phyloP scores from a whole-genome alignment of 1,140 invertebrate species.

The Philaenus spumarius region DNA sequence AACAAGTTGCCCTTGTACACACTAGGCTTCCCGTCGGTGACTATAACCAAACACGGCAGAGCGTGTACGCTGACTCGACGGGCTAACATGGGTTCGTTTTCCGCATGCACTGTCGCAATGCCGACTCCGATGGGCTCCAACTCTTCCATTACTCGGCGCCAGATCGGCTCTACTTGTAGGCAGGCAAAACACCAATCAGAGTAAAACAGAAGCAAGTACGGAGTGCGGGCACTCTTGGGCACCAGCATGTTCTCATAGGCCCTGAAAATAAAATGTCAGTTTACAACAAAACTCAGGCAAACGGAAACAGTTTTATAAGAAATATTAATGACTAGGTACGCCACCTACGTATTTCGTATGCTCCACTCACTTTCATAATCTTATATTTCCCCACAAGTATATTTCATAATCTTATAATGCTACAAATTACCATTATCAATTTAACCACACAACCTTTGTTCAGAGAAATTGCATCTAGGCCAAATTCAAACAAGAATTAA shows the following conservation, averaged over 20 bases:
- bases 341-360: too few species aligned
- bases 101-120: constrained; percentile 75
- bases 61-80: constrained; percentile 68
- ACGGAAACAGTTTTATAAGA: too few species aligned
- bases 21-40: constrained; percentile 71
- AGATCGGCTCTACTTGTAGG: constrained; percentile 71
- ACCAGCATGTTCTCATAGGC: constrained; percentile 81
- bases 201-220: constrained; percentile 82
- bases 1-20: constrained; percentile 71
- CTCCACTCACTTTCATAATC: too few species aligned
- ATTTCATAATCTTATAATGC: too few species aligned
- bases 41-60: constrained; percentile 73
- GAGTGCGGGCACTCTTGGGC: constrained; percentile 70
- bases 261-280: too few species aligned
- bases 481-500: too few species aligned
- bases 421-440: too few species aligned
- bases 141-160: constrained; percentile 74
- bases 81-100: constrained; percentile 65
- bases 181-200: constrained; percentile 92
- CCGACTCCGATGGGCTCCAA: constrained; percentile 64
- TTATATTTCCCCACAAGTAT: too few species aligned
- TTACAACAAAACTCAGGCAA: too few species aligned
- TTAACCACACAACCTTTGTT: too few species aligned
- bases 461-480: too few species aligned
- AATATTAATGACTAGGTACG: too few species aligned